Base-by-base conservation (phyloP, 2,113 vertebrate species). In the Tenebrosternarchus preto region DNA sequence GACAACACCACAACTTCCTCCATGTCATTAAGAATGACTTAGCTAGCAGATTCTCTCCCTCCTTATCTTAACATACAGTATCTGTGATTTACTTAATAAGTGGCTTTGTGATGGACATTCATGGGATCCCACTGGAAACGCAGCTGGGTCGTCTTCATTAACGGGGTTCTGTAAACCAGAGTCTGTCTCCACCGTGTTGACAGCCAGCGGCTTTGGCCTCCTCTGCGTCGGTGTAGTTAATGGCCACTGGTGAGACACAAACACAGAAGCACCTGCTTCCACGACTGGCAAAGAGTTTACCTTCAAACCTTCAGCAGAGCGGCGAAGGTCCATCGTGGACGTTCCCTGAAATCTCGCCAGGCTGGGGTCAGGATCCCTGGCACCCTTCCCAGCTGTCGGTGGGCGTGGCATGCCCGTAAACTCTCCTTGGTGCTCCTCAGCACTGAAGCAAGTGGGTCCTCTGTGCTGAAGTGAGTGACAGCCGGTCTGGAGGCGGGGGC, bases 111-210 rank as follows among this genome's bases (percentile, higher is more conserved):
- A 72, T 59, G 68, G 81, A 76, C 60, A 60, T 6, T 73, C 29
- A 74, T 39, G 17, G 29, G 31, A 55, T 63, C 20, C 73, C 6
- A 71, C 72, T 75, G 78, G 68, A 59, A 70, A 59, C 63, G 20
- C 73, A 69, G 36, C 73, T 29, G 60, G 74, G 74, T 77, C 29
- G n/a, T 80, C 64, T 83, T 84, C 77, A 85, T 85, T 85, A 82
- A 59, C n/a, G 19, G 17, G 5, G 36, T 72, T 61, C 73, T 72
- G 61, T 78, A 77, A 84, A 84, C 73, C 12, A 59, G 29, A 53
- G 73, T 46, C 64, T 66, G 25, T 73, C 25, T 68, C 50, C 76
- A 75, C 77, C 71, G 60, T 67, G 27, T 82, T 76, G 78, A 76
- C 82, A 84, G 79, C 76, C 36, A 76, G 68, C 20, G 39, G 63